Evolutionary conservation across 2,113 vertebrate species (phyloP).

Genomic region (Trichomycterus rosablanca): DNA sequence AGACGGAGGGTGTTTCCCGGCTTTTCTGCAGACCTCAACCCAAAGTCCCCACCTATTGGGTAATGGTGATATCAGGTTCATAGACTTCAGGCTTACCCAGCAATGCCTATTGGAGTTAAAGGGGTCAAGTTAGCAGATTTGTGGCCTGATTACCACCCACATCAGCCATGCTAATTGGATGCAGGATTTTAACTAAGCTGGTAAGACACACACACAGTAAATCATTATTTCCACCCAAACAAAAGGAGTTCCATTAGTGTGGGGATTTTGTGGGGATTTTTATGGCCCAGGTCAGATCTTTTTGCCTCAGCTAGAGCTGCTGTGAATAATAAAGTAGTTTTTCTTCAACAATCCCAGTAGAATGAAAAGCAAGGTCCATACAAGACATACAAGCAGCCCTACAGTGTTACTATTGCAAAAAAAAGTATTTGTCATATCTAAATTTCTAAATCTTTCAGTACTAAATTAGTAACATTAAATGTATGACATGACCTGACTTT

Average conservation of each 20-base stretch:
- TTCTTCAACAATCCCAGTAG: too few species aligned
- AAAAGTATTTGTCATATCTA: too few species aligned
- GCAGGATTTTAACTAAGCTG: constrained; percentile 16
- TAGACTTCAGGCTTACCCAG: constrained; percentile 10
- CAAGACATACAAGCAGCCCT: too few species aligned
- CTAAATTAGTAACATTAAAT: too few species aligned
- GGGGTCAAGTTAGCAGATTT: constrained; percentile 32
- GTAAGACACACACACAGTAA: constrained; percentile 20
- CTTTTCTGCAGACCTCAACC: constrained; percentile 32
- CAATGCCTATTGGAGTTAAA: constrained; percentile 7
- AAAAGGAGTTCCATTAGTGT: background rate
- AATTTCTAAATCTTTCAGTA: too few species aligned
- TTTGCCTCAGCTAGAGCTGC: too few species aligned
- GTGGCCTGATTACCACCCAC: constrained; percentile 18
- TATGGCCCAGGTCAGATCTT: too few species aligned
- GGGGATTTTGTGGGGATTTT: background rate
- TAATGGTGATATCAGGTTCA: too few species aligned
- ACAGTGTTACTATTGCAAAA: too few species aligned
- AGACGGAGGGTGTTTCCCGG: constrained; percentile 33
- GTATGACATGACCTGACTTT: too few species aligned
- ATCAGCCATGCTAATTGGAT: constrained; percentile 11
- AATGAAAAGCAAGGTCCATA: too few species aligned
- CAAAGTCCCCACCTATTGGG: constrained; percentile 21
- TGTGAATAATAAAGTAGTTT: too few species aligned
- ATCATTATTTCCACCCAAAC: constrained; percentile 21